Conservation (phyloP, 2,113 vertebrate species). For the Colossoma macropomum region DNA sequence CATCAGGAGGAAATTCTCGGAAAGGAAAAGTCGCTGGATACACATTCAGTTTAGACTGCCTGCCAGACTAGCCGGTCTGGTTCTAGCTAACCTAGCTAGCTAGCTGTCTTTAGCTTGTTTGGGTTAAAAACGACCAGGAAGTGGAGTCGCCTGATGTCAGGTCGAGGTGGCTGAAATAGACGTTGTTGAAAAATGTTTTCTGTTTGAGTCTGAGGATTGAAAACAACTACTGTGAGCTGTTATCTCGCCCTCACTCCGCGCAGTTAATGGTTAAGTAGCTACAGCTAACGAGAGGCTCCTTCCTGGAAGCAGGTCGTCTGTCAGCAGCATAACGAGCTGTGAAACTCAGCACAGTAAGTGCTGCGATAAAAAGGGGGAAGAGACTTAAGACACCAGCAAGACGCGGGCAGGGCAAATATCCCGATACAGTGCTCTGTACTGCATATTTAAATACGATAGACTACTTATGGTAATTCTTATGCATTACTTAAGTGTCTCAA, state of each 20-base stretch:
- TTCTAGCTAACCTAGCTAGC: slow-evolving; percentile 4
- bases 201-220: not conserved
- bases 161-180: not conserved
- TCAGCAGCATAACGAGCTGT: not conserved
- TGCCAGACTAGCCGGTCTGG: no score
- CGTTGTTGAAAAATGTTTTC: not conserved
- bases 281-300: not conserved
- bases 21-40: not conserved
- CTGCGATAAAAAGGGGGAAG: not conserved
- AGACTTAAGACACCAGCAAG: no score
- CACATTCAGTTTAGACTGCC: not conserved
- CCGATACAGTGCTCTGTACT: no score
- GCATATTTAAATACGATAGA: no score
- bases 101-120: not conserved
- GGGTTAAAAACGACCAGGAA: no score
- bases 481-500: no score
- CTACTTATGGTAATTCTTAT: no score
- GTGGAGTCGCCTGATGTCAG: not conserved
- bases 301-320: not conserved
- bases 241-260: not conserved
- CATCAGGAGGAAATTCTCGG: not conserved
- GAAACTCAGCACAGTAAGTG: not conserved
- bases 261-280: not conserved
- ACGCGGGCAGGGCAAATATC: no score
- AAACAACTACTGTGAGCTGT: not conserved